These are phyloP conservation scores for Halesus radiatus DNA, from an alignment of 1,140 invertebrate species.

Conservation along the genomic window DNA sequence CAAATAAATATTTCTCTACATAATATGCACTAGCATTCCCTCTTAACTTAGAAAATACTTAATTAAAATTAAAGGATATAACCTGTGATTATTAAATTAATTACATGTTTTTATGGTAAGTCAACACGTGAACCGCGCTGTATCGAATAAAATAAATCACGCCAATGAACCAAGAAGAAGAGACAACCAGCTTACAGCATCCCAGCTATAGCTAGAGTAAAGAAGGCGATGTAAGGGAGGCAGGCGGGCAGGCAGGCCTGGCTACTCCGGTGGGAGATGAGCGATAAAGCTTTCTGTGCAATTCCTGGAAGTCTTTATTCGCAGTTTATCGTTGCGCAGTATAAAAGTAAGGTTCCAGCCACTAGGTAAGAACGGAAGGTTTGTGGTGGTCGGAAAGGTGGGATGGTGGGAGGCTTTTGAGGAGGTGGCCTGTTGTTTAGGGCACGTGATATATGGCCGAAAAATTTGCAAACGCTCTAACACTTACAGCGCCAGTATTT, in stretches of 20 bases:
- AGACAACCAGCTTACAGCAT: not conserved
- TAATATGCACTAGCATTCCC: too few species aligned
- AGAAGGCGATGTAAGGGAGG: too few species aligned
- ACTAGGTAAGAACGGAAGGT: not conserved
- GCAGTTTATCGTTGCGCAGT: not conserved
- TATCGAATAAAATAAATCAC: conserved; percentile 20
- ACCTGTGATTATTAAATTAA: too few species aligned
- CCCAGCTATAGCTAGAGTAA: too few species aligned
- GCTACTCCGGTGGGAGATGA: not conserved
- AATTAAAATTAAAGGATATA: too few species aligned
- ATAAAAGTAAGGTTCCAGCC: not conserved
- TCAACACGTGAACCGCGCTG: not conserved
- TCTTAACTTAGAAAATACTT: too few species aligned
- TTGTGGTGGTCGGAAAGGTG: not conserved
- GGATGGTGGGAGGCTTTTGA: not conserved
- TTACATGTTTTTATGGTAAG: too few species aligned
- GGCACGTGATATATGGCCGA: not conserved
- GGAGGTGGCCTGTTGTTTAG: not conserved
- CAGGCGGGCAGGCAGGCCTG: too few species aligned
- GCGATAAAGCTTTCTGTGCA: conserved; percentile 18
- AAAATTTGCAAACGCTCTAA: conserved; percentile 2
- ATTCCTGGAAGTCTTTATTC: conserved; percentile 30
- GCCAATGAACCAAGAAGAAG: not conserved
- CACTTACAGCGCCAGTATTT: not conserved
- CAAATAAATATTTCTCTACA: too few species aligned